Percentiles rank a stretch among this genome's conserved stretches.
Evolutionary conservation across 2,888 invertebrate genomes (phyloP).

Genomic region (Melitaea athalia): DNA sequence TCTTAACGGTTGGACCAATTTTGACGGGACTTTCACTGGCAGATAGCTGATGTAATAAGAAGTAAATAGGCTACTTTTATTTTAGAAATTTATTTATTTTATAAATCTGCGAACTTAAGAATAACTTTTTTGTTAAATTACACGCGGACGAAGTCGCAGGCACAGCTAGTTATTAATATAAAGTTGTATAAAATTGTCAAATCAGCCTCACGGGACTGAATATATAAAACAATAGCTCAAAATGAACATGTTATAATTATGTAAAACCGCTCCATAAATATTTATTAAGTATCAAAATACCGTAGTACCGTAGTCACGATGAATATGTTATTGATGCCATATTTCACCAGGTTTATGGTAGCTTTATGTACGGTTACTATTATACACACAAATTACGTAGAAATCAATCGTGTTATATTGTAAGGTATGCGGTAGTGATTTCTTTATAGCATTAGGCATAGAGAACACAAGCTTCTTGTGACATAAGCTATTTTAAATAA

Average conservation of each 20-base stretch:
- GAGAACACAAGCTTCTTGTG: not conserved
- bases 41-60: too few species aligned
- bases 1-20: too few species aligned
- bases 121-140: too few species aligned
- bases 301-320: constrained; percentile 4
- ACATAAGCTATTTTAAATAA: not conserved
- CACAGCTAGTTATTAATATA: too few species aligned
- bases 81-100: too few species aligned
- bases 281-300: constrained; percentile 10
- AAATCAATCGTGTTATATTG: not conserved
- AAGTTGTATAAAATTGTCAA: not conserved
- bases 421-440: not conserved
- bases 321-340: not conserved
- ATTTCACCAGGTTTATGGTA: not conserved
- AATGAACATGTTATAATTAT: constrained; percentile 13
- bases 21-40: too few species aligned
- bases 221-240: not conserved
- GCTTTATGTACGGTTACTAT: not conserved
- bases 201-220: not conserved
- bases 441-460: not conserved
- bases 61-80: too few species aligned
- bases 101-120: too few species aligned
- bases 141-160: too few species aligned
- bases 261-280: constrained; percentile 5
- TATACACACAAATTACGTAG: not conserved